Conservation (phyloP, 2,888 invertebrate genomes). For the Agonopterix heracliana region DNA sequence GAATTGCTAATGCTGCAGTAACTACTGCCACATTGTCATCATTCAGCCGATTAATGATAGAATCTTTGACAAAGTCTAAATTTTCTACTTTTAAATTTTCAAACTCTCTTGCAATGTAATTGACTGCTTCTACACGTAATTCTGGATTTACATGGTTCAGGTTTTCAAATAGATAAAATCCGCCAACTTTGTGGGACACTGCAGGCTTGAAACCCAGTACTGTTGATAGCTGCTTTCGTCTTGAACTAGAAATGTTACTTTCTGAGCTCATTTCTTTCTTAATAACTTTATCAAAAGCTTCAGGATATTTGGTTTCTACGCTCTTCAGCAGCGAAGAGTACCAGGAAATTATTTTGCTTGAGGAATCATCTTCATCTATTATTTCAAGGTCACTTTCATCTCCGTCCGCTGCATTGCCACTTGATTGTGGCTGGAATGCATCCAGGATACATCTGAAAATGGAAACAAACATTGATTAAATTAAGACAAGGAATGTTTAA, state of each 20-base stretch:
- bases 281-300: slow-evolving; percentile 81
- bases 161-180: slow-evolving; percentile 78
- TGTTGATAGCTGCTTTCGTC: slow-evolving; percentile 55
- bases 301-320: slow-evolving; percentile 83
- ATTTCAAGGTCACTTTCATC: slow-evolving; percentile 66
- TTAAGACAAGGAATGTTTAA: neutral
- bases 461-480: slow-evolving; percentile 1
- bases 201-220: slow-evolving; percentile 73
- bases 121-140: slow-evolving; percentile 80
- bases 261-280: slow-evolving; percentile 70
- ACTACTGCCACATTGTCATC: slow-evolving; percentile 82
- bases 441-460: slow-evolving; percentile 66
- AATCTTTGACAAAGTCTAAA: slow-evolving; percentile 78
- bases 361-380: slow-evolving; percentile 51
- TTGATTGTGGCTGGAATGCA: slow-evolving; percentile 30
- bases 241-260: slow-evolving; percentile 35
- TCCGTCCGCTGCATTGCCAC: slow-evolving; percentile 24
- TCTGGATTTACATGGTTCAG: slow-evolving; percentile 82
- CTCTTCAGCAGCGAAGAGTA: slow-evolving; percentile 73
- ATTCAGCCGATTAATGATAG: slow-evolving; percentile 78
- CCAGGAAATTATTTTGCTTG: slow-evolving; percentile 63
- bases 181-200: slow-evolving; percentile 67
- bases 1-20: slow-evolving; percentile 66
- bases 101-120: slow-evolving; percentile 77
- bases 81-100: slow-evolving; percentile 65